Evolutionary conservation across 2,797 vertebrate species (phyloP).

Genomic region (Schizopygopsis pylzovi): DNA sequence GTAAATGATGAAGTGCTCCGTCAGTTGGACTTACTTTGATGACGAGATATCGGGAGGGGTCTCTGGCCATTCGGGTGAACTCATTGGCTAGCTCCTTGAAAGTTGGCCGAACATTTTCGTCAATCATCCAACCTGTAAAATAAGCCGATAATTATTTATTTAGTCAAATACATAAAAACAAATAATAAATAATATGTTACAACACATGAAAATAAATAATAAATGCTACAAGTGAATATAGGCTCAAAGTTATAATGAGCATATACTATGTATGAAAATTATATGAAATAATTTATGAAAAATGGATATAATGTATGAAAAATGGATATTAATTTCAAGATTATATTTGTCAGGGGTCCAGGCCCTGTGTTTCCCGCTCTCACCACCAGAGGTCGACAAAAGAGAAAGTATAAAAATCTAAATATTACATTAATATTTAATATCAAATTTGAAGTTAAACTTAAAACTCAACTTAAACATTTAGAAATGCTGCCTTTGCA

Average conservation of each 20-base stretch:
- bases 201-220: neutral
- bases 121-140: conserved; percentile 94
- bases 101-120: conserved; percentile 94
- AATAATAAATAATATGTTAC: neutral
- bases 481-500: neutral
- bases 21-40: conserved; percentile 82
- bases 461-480: no score
- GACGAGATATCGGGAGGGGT: conserved; percentile 92
- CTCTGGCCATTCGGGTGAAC: conserved; percentile 95
- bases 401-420: no score
- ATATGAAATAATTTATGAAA: no score
- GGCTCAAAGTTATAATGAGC: no score
- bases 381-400: no score
- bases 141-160: neutral
- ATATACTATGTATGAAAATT: no score
- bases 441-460: neutral
- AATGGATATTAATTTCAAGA: no score
- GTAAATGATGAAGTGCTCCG: neutral
- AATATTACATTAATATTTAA: no score
- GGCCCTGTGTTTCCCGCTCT: no score
- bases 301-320: no score
- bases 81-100: conserved; percentile 96
- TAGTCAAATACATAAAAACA: neutral
- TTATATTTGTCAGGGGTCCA: no score
- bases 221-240: neutral